Evolutionary conservation across 92 coral and sea anemone genomes (phyloP).

Genomic region (Heliopora coerulea): DNA sequence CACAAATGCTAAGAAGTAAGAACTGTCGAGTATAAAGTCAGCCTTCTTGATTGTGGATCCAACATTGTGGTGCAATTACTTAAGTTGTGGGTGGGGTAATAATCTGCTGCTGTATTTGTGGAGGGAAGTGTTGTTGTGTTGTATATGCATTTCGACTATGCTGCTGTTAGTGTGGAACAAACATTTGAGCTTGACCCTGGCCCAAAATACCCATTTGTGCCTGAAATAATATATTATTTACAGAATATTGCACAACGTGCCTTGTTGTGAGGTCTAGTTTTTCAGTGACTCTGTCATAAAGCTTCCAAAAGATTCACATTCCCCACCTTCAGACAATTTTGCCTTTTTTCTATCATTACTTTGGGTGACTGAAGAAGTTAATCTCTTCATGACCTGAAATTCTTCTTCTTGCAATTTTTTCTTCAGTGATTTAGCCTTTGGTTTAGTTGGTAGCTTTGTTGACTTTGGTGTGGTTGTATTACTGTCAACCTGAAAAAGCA

Average conservation of each 20-base stretch:
- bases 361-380: slow-evolving; percentile 15
- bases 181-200: slow-evolving; percentile 18
- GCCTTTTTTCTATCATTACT: neutral
- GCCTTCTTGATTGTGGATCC: no score
- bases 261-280: slow-evolving; percentile 35
- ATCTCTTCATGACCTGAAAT: slow-evolving; percentile 17
- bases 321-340: neutral
- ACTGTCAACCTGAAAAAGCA: neutral
- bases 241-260: slow-evolving; percentile 38
- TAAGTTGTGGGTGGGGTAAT: no score
- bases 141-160: no score
- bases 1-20: no score
- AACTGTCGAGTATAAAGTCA: no score
- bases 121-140: no score
- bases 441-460: slow-evolving; percentile 13
- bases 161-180: slow-evolving; percentile 13
- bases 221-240: slow-evolving; percentile 49
- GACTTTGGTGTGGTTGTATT: slow-evolving; percentile 6
- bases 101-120: no score
- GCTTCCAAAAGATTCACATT: slow-evolving; percentile 4
- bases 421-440: slow-evolving; percentile 31
- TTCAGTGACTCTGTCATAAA: slow-evolving; percentile 12
- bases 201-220: slow-evolving; percentile 46
- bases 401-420: slow-evolving; percentile 28
- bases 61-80: no score